Evolutionary conservation across 2,888 invertebrate species (phyloP), one percentile per base, ranked within the genome.

Genomic region (Malthinus seriepunctatus): DNA sequence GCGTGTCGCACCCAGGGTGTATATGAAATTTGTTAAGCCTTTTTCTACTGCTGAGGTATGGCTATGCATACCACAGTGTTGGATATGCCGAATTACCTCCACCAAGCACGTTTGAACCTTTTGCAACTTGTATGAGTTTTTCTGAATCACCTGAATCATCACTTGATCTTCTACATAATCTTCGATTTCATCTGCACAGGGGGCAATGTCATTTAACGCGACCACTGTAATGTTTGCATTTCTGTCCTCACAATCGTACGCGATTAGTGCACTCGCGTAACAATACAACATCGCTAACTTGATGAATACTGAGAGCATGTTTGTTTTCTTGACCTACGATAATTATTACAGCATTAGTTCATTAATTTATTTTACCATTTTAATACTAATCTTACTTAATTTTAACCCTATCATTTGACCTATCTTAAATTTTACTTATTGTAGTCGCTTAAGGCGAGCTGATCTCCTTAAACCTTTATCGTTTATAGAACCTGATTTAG

Each of bases 21-120:
- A 34, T 10, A 34, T 10, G 5, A 34, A 34, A 6, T 8, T 34
- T 2, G 34, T 3, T 34, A 34, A 3, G 5, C 34, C 34, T 10
- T 7, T 23, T 10, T 11, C 42, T 15, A 42, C 42, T 14, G 23
- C 2, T 7, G 42, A 42, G n/a, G 2, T 14, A 14, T 42, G 45
- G 10, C 45, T 31, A 45, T 45, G 45, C 45, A 31, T 45, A 1
- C 45, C 45, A 7, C 45, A 45, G 8, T 45, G 45, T 3, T n/a
- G 3, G 1, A 45, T 45, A 31, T 3, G 1, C 8, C 45, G 8
- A 7, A 4, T 45, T 3, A 31, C 10, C 23, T 45, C 45, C 2
- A 45, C 32, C n/a, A 45, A 32, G 9, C 45, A 45, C 1, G 45
- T 32, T 1, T 9, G 1, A 2, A 42, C 42, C 12, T 14, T 11